Evolutionary conservation across 2,888 invertebrate genomes (phyloP), one percentile per base, ranked within the genome.

Genomic region (Priapulus caudatus): DNA sequence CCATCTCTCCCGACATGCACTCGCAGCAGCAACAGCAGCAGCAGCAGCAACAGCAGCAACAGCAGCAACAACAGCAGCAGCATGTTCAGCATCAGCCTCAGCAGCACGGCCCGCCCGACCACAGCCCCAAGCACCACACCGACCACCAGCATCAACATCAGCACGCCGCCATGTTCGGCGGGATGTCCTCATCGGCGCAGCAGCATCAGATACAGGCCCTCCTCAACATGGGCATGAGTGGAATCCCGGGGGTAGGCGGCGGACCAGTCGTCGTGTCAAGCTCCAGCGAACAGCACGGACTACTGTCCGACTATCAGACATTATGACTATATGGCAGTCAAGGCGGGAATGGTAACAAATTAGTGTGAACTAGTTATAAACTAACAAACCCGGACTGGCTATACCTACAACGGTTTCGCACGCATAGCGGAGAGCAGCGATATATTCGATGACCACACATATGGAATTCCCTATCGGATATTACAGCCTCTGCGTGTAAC

Each of bases 1-100:
- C 10, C 10, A 33, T 33, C 10, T 10, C 33, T 10, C 33, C 33
- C 10, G 33, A 33, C 10, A n/a, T n/a, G n/a, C 33, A 33, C n/a
- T n/a, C 33, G 33, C 33, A 33, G 33, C 18, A 58, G 51, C 56
- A 57, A 22, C 56, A 60, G 47, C 56, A 57, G 23, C 57, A 59
- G 44, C 23, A 54, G 33, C 45, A 43, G 20, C 48, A 54, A 20
- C 52, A 52, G 20, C 52, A 54, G 10, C 54, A 52, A 16, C 52
- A 33, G 20, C 23, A 51, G 18, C 52, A 51, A 23, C 20, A 46
- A 52, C 22, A 20, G 50, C 19, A 19, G 23, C n/a, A 47, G 43
- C 16, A 20, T 24, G 51, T 20, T 50, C 24, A 20, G 47, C 47
- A 20, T 20, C 16, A 20, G 20, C n/a, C 49, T 50, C 22, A 23